Evolutionary conservation across 2,888 invertebrate genomes (phyloP).

Genomic region (Dicranocentrus wangi): DNA sequence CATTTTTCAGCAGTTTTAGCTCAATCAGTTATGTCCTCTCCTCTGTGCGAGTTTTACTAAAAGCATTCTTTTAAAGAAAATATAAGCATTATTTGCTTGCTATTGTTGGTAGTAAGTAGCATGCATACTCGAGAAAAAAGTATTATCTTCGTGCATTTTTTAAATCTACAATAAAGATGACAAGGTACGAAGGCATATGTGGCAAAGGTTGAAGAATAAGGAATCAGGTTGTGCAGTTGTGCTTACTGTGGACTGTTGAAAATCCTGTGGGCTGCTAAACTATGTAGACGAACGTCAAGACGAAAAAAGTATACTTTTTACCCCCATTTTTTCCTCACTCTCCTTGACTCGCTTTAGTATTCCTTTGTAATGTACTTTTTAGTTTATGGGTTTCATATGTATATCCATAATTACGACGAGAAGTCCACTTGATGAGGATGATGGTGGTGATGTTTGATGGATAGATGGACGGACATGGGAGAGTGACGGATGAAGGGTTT

Average conservation of each 20-base stretch:
- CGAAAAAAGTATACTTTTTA: background rate
- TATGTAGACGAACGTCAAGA: background rate
- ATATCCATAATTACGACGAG: constrained; percentile 33
- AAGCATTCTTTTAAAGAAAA: background rate
- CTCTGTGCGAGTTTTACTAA: too few species aligned
- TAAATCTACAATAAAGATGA: too few species aligned
- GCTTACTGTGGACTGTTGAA: background rate
- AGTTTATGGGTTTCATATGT: constrained; percentile 23
- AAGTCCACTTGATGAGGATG: constrained; percentile 49
- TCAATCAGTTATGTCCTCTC: constrained; percentile 37
- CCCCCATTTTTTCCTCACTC: constrained; percentile 4
- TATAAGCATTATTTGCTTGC: too few species aligned
- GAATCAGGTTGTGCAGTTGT: background rate
- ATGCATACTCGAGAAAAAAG: too few species aligned
- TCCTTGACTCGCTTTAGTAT: constrained; percentile 28
- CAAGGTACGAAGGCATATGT: constrained; percentile 9
- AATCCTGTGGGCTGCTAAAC: background rate
- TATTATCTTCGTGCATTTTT: background rate
- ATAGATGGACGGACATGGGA: constrained; percentile 53
- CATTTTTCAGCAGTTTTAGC: constrained; percentile 22
- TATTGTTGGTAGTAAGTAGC: too few species aligned
- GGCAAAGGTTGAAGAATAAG: background rate
- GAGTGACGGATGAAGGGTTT: constrained; percentile 60
- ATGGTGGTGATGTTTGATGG: constrained; percentile 52
- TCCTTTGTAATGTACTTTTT: constrained; percentile 16